Percentiles rank a stretch among this genome's conserved stretches.
These are phyloP conservation scores for Abramis brama DNA, from an alignment of 2,113 vertebrate genomes.

Conservation along the genomic window DNA sequence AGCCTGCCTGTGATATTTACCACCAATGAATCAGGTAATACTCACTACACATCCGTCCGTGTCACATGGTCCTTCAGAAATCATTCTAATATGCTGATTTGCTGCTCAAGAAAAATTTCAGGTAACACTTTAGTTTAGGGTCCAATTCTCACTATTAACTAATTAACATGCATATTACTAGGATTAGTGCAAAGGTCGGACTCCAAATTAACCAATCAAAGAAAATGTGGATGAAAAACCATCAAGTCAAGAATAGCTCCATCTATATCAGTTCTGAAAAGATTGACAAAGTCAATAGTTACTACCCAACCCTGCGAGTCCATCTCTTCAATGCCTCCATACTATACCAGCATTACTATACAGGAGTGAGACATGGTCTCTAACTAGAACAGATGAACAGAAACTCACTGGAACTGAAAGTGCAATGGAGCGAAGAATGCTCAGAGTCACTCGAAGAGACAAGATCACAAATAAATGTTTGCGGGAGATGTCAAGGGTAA, in stretches of 20 bases:
- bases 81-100: background rate
- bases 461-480: background rate
- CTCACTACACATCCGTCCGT: background rate
- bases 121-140: too few relatives aligned
- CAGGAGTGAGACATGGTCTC: background rate
- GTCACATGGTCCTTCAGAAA: background rate
- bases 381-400: background rate
- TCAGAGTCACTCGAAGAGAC: background rate
- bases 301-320: background rate
- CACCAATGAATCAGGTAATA: conserved; percentile 89
- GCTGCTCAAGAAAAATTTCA: background rate
- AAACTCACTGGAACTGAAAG: background rate
- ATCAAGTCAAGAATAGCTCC: too few relatives aligned
- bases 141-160: too few relatives aligned
- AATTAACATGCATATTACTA: too few relatives aligned
- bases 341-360: background rate
- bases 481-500: background rate
- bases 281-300: background rate
- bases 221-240: too few relatives aligned
- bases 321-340: background rate
- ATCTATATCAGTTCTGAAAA: too few relatives aligned
- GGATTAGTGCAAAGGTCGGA: too few relatives aligned
- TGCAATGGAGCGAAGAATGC: background rate
- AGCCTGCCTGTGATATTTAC: conserved; percentile 87
- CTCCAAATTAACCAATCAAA: too few relatives aligned